Conservation (phyloP, 1,140 invertebrate species). For the Acromyrmex heyeri region DNA sequence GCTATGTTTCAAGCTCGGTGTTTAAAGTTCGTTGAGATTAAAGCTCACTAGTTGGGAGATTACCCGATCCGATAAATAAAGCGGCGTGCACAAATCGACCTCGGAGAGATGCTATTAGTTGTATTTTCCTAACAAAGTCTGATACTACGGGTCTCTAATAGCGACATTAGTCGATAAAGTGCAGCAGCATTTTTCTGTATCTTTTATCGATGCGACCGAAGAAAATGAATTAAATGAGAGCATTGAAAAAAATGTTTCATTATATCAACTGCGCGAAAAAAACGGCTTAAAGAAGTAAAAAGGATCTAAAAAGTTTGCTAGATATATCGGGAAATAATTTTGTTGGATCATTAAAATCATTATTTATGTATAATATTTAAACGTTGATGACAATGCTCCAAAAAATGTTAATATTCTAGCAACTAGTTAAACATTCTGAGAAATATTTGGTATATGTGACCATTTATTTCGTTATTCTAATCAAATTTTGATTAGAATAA, state of each 20-base stretch:
- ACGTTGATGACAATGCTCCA: too few species aligned
- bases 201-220: background rate
- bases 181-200: background rate
- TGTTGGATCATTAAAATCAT: too few species aligned
- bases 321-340: too few species aligned
- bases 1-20: conserved; percentile 9
- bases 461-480: too few species aligned
- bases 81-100: conserved; percentile 17
- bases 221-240: background rate
- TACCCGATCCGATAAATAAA: conserved; percentile 42
- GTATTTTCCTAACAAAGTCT: conserved; percentile 19
- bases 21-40: conserved; percentile 61
- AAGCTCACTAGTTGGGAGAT: conserved; percentile 52
- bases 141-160: conserved; percentile 35
- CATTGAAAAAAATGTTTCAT: background rate
- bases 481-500: too few species aligned
- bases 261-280: background rate
- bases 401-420: too few species aligned
- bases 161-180: conserved; percentile 21
- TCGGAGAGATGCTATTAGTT: conserved; percentile 31
- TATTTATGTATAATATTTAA: too few species aligned
- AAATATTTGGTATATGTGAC: too few species aligned
- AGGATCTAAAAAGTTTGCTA: too few species aligned
- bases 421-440: too few species aligned
- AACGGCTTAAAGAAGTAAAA: too few species aligned